These are phyloP conservation scores for Suncus etruscus DNA, from an alignment of 2,113 vertebrate genomes.

Conservation along the genomic window DNA sequence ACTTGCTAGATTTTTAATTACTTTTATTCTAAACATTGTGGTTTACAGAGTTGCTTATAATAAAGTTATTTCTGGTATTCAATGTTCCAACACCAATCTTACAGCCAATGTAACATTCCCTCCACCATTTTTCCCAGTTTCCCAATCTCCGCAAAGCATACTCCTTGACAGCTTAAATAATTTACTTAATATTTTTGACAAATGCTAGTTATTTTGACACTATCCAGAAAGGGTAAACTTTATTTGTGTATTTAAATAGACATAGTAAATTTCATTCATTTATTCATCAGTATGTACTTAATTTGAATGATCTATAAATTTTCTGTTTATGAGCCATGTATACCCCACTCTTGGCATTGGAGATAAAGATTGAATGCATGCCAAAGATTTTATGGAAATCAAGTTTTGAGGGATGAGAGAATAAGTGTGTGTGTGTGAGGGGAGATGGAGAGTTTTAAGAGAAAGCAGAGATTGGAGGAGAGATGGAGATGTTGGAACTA, in stretches of 20 bases:
- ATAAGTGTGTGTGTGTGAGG: background rate
- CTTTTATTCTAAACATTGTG: too few relatives aligned
- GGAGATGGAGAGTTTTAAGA: background rate
- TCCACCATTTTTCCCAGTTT: too few relatives aligned
- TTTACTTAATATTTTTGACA: too few relatives aligned
- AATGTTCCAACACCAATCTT: too few relatives aligned
- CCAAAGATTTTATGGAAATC: background rate
- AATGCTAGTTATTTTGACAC: conserved; percentile 11
- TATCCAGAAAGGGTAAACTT: background rate
- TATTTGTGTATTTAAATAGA: background rate
- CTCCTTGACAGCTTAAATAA: background rate
- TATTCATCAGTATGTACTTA: conserved; percentile 24
- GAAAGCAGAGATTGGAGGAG: background rate
- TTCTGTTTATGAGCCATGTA: background rate
- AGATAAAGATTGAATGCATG: background rate
- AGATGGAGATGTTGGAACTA: background rate
- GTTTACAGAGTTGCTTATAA: too few relatives aligned
- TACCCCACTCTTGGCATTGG: background rate
- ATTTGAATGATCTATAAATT: background rate
- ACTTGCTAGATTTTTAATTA: too few relatives aligned
- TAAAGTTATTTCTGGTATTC: too few relatives aligned
- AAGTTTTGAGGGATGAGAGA: background rate
- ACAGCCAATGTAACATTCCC: too few relatives aligned
- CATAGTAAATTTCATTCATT: background rate
- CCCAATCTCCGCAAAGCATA: background rate